Percentiles rank a stretch among this genome's conserved stretches.
phyloP scores from a whole-genome alignment of 1,140 invertebrate species.

The Ylistrum balloti region DNA sequence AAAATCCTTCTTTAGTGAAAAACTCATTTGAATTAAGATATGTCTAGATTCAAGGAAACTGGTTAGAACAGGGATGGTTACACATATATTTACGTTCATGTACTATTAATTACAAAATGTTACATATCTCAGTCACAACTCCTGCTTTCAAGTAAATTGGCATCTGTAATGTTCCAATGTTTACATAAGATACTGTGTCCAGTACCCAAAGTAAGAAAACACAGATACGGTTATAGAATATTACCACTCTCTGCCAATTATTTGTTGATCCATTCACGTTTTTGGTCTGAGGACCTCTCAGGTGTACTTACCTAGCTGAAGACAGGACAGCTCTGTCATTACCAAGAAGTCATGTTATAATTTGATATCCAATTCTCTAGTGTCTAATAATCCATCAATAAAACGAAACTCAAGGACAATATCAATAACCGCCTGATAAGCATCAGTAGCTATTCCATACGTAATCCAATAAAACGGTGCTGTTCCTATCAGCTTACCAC shows the following conservation, averaged over 20 bases:
- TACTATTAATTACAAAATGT: conserved; percentile 23
- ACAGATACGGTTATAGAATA: background rate
- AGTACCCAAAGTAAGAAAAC: too few relatives aligned
- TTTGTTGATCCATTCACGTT: background rate
- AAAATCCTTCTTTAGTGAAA: too few relatives aligned
- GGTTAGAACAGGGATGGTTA: too few relatives aligned
- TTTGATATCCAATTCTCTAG: background rate
- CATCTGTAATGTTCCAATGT: background rate
- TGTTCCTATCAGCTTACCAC: background rate
- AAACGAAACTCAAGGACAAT: background rate
- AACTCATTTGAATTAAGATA: too few relatives aligned
- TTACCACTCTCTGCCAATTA: background rate
- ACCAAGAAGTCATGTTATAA: conserved; percentile 11
- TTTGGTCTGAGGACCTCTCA: background rate
- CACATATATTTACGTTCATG: too few relatives aligned
- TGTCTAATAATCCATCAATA: background rate
- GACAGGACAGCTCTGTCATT: background rate
- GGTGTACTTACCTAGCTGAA: background rate
- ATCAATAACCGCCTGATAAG: background rate
- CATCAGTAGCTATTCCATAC: background rate
- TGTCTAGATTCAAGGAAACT: too few relatives aligned
- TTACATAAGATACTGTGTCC: background rate
- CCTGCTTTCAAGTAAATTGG: background rate
- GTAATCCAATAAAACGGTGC: conserved; percentile 24
- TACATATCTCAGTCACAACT: background rate